These are phyloP conservation scores for Melanostigma gelatinosum DNA, from an alignment of 2,113 vertebrate genomes.

Conservation along the genomic window DNA sequence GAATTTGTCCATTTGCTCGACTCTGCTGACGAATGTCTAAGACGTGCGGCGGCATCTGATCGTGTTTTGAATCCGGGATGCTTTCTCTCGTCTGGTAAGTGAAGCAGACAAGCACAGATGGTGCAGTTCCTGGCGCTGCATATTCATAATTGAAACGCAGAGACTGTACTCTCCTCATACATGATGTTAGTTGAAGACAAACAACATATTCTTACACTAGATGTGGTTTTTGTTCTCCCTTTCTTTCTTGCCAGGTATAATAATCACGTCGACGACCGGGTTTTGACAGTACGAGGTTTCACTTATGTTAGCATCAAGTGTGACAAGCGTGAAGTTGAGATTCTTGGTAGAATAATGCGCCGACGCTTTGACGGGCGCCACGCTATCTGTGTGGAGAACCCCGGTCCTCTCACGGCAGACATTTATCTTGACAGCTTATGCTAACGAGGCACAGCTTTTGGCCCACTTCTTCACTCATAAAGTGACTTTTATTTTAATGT, in stretches of 20 bases:
- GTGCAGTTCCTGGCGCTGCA: slow-evolving; percentile 35
- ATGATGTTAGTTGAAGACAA: slow-evolving; percentile 52
- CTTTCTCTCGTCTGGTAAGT: slow-evolving; percentile 40
- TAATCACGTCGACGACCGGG: slow-evolving; percentile 55
- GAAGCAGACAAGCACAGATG: slow-evolving; percentile 61
- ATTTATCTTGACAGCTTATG: slow-evolving; percentile 61
- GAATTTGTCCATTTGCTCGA: neutral
- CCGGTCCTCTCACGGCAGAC: slow-evolving; percentile 42
- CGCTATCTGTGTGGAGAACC: slow-evolving; percentile 44
- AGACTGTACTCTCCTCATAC: slow-evolving; percentile 36
- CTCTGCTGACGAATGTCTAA: neutral
- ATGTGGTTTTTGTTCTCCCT: neutral
- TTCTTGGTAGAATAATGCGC: slow-evolving; percentile 51
- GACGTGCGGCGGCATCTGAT: neutral
- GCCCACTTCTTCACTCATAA: slow-evolving; percentile 43
- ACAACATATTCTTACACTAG: slow-evolving; percentile 46
- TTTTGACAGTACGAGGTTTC: slow-evolving; percentile 79
- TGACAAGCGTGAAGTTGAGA: slow-evolving; percentile 64
- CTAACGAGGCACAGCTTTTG: slow-evolving; percentile 56
- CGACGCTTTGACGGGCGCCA: slow-evolving; percentile 38
- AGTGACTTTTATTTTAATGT: slow-evolving; percentile 35
- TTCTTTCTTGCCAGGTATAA: slow-evolving; percentile 37
- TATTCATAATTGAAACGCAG: slow-evolving; percentile 59
- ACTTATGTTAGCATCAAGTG: slow-evolving; percentile 67
- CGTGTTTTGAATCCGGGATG: slow-evolving; percentile 9